Conservation (phyloP, 2,113 vertebrate genomes). For the Cyphomyrus plagiostoma region DNA sequence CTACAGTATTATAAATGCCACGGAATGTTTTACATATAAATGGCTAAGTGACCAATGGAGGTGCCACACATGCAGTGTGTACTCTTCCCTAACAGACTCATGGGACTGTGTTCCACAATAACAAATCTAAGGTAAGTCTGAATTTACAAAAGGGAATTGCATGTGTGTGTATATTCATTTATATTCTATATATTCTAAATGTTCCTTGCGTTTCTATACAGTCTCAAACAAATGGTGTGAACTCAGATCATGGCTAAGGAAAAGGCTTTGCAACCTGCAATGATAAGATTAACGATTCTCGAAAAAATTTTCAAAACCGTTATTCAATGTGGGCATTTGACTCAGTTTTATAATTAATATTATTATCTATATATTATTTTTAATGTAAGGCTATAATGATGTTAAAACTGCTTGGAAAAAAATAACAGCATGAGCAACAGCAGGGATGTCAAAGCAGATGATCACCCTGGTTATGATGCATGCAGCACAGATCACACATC, state of each 20-base stretch:
- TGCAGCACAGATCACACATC: not conserved
- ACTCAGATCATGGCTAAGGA: not conserved
- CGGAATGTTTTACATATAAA: not conserved
- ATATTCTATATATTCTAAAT: conserved; percentile 25
- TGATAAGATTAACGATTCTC: not conserved
- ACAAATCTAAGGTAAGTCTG: conserved; percentile 63
- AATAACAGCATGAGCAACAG: not conserved
- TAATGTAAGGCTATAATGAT: not conserved
- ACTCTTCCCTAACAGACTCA: conserved; percentile 55
- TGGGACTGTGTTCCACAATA: conserved; percentile 64
- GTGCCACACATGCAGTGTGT: conserved; percentile 30
- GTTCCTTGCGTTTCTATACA: not conserved
- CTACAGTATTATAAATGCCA: not conserved
- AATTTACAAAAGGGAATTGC: conserved; percentile 33
- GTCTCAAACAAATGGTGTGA: no score
- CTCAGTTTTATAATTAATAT: not conserved
- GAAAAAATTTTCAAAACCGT: not conserved
- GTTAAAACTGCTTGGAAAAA: not conserved
- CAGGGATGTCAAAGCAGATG: not conserved
- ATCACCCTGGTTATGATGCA: not conserved
- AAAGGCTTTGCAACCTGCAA: not conserved
- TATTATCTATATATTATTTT: not conserved
- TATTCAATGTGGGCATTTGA: not conserved
- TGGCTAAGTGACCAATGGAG: not conserved
- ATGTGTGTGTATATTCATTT: conserved; percentile 34